Base-by-base conservation (phyloP, 2,888 invertebrate species). In the Nipponacmea schrenckii region DNA sequence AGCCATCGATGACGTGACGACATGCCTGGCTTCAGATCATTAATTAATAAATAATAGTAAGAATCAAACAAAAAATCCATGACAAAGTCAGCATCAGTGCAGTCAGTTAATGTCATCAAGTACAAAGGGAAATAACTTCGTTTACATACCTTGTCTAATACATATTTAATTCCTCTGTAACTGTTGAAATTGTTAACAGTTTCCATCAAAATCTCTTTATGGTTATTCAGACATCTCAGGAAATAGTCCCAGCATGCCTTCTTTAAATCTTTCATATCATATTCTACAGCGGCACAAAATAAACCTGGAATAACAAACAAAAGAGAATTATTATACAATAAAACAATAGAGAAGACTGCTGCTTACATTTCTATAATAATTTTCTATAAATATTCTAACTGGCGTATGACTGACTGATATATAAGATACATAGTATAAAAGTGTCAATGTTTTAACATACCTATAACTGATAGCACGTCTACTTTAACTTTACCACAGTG, bases 401-500 rank as follows among this genome's bases (percentile, higher is more conserved):
- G n/a, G n/a, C n/a, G n/a, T n/a, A n/a, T n/a, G n/a, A n/a, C n/a
- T n/a, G n/a, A n/a, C n/a, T 5, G 8, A 39, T 39, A 5, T 39
- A 39, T 7, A 2, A 39, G 39, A 39, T 39, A 39, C 4, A 39
- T 39, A 39, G 8, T 39, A 39, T 39, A 31, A 39, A 8, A 39
- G 8, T 2, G 39, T 39, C 4, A 39, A 39, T 24, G 20, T 24
- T 20, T 2, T 20, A 56, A 56, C 56, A 10, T 56, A 56, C 56
- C 56, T 56, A 56, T 56, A 24, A 56, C 56, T 24, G 20, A 12
- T 24, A 12, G 8, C 20, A 56, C 56, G 20, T 56, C 56, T 24
- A 56, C 56, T 56, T 56, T 56, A 2, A 56, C 24, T 56, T 56
- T 56, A 56, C 56, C 56, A 56, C 56, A 56, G 56, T 56, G 56